Base-by-base conservation (phyloP, 1,140 invertebrate genomes). In the Euwallacea fornicatus region DNA sequence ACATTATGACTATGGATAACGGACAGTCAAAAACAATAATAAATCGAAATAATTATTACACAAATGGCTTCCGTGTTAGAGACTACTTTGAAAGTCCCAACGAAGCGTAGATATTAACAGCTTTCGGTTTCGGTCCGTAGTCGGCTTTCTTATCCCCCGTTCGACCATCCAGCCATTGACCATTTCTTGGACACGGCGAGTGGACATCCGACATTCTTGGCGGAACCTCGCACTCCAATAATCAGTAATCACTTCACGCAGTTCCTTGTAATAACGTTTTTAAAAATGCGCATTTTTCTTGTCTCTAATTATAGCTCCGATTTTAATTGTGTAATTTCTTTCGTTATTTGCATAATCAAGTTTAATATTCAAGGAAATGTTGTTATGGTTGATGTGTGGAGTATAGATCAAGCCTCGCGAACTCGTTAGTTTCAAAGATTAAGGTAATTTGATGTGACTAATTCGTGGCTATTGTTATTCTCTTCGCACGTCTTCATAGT, bases 61-160 rank as follows among this genome's bases (percentile, higher is more conserved):
- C 41, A 61, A 72, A 66, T n/a, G 61, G 53, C 33, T 66, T 72
- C 70, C 70, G 70, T 66, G 62, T 72, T 72, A 61, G 53, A 71
- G 21, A 50, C 70, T 74, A 67, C 73, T 74, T 74, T 72, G 60
- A 71, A 71, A 74, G 69, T 74, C 73, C 69, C 73, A 71, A 46
- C 73, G 69, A 69, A 74, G 73, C 73, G 69, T 74, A 66, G 64
- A 71, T 74, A 62, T 16, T 74, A 74, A 74, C 73, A 71, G 73
- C 69, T 68, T 61, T 71, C 69, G 73, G 73, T 74, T 72, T 74
- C 73, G 73, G 73, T 74, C 54, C 41, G 61, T 71, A 66, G 69
- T 61, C 69, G 64, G 73, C 73, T 74, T 74, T 74, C 73, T 68
- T 74, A 74, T 74, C 69, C 69, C 70, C 43, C 54, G 60, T 58